Evolutionary conservation across 2,888 invertebrate genomes (phyloP).

Genomic region (Peribatodes rhomboidaria): DNA sequence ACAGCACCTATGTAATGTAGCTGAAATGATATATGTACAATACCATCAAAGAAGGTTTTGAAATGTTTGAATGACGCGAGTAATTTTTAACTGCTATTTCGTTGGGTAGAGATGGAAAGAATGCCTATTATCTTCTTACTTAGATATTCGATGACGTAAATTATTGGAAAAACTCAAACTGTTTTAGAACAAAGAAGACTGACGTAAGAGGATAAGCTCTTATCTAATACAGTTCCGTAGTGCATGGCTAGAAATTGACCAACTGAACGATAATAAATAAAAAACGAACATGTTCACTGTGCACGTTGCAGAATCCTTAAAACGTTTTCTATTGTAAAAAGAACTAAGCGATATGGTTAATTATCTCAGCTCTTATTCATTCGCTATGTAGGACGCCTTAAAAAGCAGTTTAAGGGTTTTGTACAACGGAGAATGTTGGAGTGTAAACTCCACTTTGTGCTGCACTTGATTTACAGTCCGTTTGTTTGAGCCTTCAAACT

Average conservation of each 20-base stretch:
- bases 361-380: neutral
- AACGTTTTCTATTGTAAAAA: neutral
- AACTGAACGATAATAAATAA: neutral
- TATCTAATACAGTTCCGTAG: too few relatives aligned
- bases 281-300: neutral
- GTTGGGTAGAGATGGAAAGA: neutral
- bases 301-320: neutral
- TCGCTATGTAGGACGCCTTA: neutral
- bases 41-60: conserved; percentile 13
- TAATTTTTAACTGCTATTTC: neutral
- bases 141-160: too few relatives aligned
- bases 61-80: conserved; percentile 6
- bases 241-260: neutral
- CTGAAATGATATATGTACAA: conserved; percentile 16
- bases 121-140: too few relatives aligned
- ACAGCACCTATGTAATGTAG: conserved; percentile 2
- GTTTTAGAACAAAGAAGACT: too few relatives aligned
- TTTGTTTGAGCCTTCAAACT: conserved; percentile 11
- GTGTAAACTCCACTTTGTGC: conserved; percentile 13
- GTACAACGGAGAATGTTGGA: conserved; percentile 10
- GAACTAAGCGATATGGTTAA: conserved; percentile 1
- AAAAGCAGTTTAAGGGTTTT: conserved; percentile 17
- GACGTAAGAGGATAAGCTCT: too few relatives aligned
- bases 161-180: too few relatives aligned
- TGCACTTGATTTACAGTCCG: conserved; percentile 7